Evolutionary conservation across 1,140 invertebrate genomes (phyloP).

Genomic region (Hycleus cichorii): DNA sequence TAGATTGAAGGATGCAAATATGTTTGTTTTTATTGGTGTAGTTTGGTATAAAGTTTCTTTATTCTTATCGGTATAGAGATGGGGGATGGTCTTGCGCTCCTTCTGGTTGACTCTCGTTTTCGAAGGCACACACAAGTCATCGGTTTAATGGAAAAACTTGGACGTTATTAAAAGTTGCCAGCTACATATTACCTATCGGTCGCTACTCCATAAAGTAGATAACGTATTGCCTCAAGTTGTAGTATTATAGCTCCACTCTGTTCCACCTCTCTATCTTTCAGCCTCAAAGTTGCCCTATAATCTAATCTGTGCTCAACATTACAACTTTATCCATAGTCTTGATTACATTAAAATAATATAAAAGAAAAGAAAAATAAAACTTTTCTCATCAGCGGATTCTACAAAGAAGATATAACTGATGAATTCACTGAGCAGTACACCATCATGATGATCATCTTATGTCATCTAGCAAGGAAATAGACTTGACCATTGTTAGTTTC

Average conservation of each 20-base stretch:
- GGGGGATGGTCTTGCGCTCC: too few species aligned
- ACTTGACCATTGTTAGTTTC: slow-evolving; percentile 27
- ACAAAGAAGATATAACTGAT: neutral
- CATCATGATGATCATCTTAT: neutral
- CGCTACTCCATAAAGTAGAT: slow-evolving; percentile 20
- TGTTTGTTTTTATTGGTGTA: slow-evolving; percentile 13
- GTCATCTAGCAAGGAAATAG: slow-evolving; percentile 18
- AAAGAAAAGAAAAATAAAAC: neutral
- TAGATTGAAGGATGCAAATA: slow-evolving; percentile 9
- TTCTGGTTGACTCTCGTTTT: neutral
- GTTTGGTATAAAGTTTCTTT: slow-evolving; percentile 3
- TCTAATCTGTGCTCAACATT: slow-evolving; percentile 23
- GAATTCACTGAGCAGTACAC: neutral
- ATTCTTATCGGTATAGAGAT: too few species aligned
- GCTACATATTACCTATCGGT: slow-evolving; percentile 20
- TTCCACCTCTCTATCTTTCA: neutral
- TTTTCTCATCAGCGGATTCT: neutral
- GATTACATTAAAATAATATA: slow-evolving; percentile 22
- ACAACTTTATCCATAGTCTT: slow-evolving; percentile 18
- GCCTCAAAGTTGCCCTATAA: slow-evolving; percentile 21
- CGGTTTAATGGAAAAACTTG: slow-evolving; percentile 28
- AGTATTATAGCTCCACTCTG: neutral
- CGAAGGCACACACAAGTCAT: slow-evolving; percentile 16
- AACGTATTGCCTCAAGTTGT: slow-evolving; percentile 20
- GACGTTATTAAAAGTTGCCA: slow-evolving; percentile 28